Evolutionary conservation across 2,797 vertebrate genomes (phyloP).

Genomic region (Anas georgica): DNA sequence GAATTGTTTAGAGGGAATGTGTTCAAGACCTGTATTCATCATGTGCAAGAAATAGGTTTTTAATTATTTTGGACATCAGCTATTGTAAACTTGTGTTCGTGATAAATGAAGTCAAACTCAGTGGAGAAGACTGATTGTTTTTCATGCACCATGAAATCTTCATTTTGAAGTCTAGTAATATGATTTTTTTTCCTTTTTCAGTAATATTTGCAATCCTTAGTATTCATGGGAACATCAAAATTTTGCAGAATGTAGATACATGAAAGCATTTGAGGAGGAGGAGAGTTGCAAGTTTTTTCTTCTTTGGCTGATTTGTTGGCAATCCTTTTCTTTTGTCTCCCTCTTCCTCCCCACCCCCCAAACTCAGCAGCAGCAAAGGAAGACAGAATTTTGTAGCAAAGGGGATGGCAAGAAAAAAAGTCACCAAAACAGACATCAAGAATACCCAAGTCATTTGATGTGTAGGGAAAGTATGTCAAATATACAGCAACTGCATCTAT

Average conservation of each 20-base stretch:
- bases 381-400: conserved; percentile 8
- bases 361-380: not conserved
- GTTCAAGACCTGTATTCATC: not conserved
- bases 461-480: not conserved
- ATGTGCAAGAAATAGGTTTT: not conserved
- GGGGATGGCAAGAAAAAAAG: not conserved
- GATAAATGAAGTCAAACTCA: not conserved
- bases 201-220: not conserved
- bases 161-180: not conserved
- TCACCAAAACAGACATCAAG: not conserved
- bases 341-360: not conserved
- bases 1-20: not conserved
- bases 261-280: not conserved
- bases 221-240: not conserved
- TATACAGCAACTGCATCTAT: not conserved
- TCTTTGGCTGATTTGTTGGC: not conserved
- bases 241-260: not conserved
- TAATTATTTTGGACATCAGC: not conserved
- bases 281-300: not conserved
- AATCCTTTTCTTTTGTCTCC: not conserved
- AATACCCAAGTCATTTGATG: not conserved
- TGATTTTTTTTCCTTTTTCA: not conserved
- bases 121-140: not conserved
- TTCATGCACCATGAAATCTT: not conserved
- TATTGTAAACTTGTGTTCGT: not conserved